Percentiles rank a stretch among this genome's conserved stretches.
Evolutionary conservation across 2,797 vertebrate species (phyloP).

Genomic region (Micropoecilia bifurca): DNA sequence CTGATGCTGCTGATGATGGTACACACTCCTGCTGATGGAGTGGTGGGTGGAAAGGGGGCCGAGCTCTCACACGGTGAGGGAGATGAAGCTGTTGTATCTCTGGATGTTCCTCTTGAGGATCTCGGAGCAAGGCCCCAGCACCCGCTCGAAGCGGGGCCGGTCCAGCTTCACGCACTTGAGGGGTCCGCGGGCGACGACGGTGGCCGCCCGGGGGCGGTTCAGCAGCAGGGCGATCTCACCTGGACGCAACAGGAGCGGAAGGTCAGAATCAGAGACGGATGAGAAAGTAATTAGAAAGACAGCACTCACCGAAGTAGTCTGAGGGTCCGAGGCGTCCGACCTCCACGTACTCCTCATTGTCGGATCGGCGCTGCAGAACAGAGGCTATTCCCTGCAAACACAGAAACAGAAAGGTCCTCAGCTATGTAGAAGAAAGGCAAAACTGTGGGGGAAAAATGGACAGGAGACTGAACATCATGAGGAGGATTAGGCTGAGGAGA

Average conservation of each 20-base stretch:
- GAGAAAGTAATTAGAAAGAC: not conserved
- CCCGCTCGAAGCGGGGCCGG: conserved; percentile 93
- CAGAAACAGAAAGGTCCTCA: conserved; percentile 22
- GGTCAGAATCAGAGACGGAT: not conserved
- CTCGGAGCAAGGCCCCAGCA: conserved; percentile 95
- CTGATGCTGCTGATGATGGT: conserved; percentile 66
- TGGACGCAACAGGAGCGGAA: conserved; percentile 48
- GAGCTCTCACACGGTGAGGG: conserved; percentile 88
- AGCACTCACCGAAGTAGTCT: conserved; percentile 94
- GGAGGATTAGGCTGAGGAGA: conserved; percentile 74
- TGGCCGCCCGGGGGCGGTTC: conserved; percentile 92
- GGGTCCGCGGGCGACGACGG: conserved; percentile 92
- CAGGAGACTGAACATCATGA: conserved; percentile 61
- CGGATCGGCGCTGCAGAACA: conserved; percentile 94
- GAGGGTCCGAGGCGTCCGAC: conserved; percentile 95
- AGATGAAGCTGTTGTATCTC: conserved; percentile 99
- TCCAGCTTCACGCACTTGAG: conserved; percentile 97
- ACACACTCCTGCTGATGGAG: conserved; percentile 60
- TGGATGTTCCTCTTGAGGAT: conserved; percentile 98
- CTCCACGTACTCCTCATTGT: conserved; percentile 94
- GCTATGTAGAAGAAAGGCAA: conserved; percentile 18
- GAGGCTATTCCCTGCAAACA: conserved; percentile 90
- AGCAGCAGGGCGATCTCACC: conserved; percentile 94
- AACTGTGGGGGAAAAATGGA: conserved; percentile 16
- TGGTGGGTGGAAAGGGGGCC: conserved; percentile 10